These are phyloP conservation scores for Taphrorychus bicolor DNA, from an alignment of 2,888 invertebrate species.

Conservation along the genomic window DNA sequence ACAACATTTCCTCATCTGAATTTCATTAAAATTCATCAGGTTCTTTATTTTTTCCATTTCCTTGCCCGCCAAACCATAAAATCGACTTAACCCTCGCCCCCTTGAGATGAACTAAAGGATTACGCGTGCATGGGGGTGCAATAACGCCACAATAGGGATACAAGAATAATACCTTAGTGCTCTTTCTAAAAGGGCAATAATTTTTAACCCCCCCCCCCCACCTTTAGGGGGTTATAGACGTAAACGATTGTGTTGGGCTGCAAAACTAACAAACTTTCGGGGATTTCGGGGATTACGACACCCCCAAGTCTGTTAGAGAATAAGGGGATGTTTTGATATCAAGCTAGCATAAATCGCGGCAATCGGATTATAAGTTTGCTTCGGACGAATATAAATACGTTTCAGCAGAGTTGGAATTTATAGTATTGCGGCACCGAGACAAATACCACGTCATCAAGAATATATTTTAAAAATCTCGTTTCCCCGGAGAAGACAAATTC, in stretches of 20 bases:
- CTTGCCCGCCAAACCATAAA: conserved; percentile 37
- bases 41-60: conserved; percentile 36
- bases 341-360: conserved; percentile 30
- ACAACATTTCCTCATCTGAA: too few species aligned
- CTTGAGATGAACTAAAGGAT: conserved; percentile 31
- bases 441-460: not conserved
- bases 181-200: conserved; percentile 31
- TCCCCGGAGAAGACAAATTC: conserved; percentile 28
- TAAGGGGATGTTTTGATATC: conserved; percentile 27
- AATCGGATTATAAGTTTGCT: conserved; percentile 35
- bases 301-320: conserved; percentile 22
- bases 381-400: conserved; percentile 2
- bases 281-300: conserved; percentile 35
- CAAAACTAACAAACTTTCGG: conserved; percentile 36
- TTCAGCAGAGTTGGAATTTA: conserved; percentile 11
- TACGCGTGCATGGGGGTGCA: conserved; percentile 23
- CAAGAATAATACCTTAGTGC: conserved; percentile 24
- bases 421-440: not conserved
- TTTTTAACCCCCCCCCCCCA: conserved; percentile 18
- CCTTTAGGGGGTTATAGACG: conserved; percentile 10
- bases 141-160: conserved; percentile 27
- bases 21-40: conserved; percentile 36
- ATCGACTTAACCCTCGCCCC: conserved; percentile 36
- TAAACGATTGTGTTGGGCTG: conserved; percentile 12
- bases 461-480: conserved; percentile 24